Base-by-base conservation (phyloP, 2,797 vertebrate genomes). In the Tokudaia muenninki region DNA sequence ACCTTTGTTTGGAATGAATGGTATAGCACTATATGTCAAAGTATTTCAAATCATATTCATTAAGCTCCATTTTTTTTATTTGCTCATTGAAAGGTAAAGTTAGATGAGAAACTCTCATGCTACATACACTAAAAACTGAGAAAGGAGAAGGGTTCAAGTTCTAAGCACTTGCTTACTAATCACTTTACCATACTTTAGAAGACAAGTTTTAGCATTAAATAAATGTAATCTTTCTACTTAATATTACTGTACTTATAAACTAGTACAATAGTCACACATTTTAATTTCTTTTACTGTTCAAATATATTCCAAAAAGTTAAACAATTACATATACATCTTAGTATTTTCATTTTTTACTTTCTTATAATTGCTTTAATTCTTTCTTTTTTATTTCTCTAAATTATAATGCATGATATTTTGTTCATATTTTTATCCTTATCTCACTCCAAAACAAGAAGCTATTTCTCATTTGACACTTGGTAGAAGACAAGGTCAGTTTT, bases 131-230 rank as follows among this genome's bases (percentile, higher is more conserved):
- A 44, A 67, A 13, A 24, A 24, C 16, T 81, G 29, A 81, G 50
- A 70, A 63, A 80, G 47, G 37, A 77, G 8, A 22, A 79, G 47
- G 5, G 77, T 65, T 96, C 1, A 55, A 87, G 92, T 90, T 87
- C 34, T 63, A 90, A 84, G 74, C 41, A 75, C 55, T 92, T 80
- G 59, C 37, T 90, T 94, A 50, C 26, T 79, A 90, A 59, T 3
- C 19, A 50, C 6, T 34, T 6, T 8, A 12, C 21, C 67, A 8
- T 0, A 26, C n/a, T 87, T 70, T 92, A 55, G 31, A 83, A 77
- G 6, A 79, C 72, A 1, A 29, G 3, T 52, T 79, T 95, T 83
- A 87, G 11, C 17, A 47, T 81, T 88, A 83, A 92, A 61, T 11
- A 67, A 82, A 92, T 63, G 37, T 34, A 82, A 31, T 37, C 0